Conservation (phyloP, 64 coral and sea anemone genomes). For the Actinia equina region DNA sequence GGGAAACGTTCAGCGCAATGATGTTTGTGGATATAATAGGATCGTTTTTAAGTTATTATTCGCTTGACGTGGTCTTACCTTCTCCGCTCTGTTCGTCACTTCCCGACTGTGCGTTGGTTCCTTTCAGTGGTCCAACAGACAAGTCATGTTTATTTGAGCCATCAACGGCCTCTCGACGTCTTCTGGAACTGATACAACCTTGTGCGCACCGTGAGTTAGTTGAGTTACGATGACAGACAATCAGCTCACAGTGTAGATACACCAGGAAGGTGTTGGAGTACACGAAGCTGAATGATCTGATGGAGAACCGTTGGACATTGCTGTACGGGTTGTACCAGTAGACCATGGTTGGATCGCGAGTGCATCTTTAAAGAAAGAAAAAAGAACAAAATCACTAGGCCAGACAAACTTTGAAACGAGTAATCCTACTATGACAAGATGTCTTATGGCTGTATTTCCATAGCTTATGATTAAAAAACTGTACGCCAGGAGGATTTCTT, state of each 20-base stretch:
- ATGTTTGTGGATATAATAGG: no score
- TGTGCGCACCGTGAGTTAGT: conserved; percentile 34
- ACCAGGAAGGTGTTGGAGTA: conserved; percentile 16
- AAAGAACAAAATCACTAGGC: neutral
- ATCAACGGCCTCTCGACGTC: neutral
- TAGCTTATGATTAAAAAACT: no score
- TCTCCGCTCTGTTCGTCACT: neutral
- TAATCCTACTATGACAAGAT: neutral
- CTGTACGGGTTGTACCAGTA: conserved; percentile 5
- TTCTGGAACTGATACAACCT: conserved; percentile 19
- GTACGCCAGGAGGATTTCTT: neutral
- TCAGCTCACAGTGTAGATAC: conserved; percentile 51
- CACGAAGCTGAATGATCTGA: conserved; percentile 52
- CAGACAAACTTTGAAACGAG: neutral
- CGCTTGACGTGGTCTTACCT: neutral
- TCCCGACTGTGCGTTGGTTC: neutral
- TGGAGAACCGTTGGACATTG: conserved; percentile 29
- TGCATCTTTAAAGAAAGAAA: conserved; percentile 5
- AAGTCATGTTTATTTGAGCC: neutral
- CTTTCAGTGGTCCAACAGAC: neutral
- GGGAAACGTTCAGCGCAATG: no score
- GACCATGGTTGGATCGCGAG: conserved; percentile 17
- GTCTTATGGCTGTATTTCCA: no score
- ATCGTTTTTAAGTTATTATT: neutral
- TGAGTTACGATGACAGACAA: conserved; percentile 49